Conservation (phyloP, 2,888 invertebrate genomes). For the Ornithoptera priamus region DNA sequence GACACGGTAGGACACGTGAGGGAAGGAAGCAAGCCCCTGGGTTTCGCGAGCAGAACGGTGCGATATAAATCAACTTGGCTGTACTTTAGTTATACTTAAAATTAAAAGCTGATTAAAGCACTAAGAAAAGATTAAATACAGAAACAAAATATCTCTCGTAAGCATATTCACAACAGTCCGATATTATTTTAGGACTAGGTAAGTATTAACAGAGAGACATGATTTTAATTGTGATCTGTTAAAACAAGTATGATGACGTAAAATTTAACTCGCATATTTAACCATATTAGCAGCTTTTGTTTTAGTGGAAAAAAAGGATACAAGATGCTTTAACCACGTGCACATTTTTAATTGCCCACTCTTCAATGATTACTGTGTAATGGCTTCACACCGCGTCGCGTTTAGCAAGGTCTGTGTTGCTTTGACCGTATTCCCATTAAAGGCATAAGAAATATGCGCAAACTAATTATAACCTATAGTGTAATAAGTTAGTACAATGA, state of each 20-base stretch:
- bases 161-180: background rate
- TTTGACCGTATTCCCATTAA: slow-evolving; percentile 33
- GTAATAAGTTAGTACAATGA: background rate
- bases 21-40: slow-evolving; percentile 64
- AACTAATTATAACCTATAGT: background rate
- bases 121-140: slow-evolving; percentile 23
- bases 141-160: slow-evolving; percentile 34
- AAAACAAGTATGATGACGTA: background rate
- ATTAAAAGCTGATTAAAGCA: slow-evolving; percentile 24
- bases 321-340: no score
- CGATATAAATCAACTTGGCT: slow-evolving; percentile 65
- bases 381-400: slow-evolving; percentile 41
- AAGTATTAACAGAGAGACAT: background rate
- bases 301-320: no score
- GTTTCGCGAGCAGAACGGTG: slow-evolving; percentile 54
- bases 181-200: background rate
- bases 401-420: slow-evolving; percentile 45
- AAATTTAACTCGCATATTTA: no score
- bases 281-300: no score
- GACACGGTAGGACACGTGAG: slow-evolving; percentile 39
- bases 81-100: slow-evolving; percentile 54
- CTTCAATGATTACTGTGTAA: slow-evolving; percentile 40
- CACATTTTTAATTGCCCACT: slow-evolving; percentile 20
- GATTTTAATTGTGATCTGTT: background rate
- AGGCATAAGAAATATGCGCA: background rate